phyloP scores from a whole-genome alignment of 2,888 invertebrate species.

The Drosophila aldrichi region DNA sequence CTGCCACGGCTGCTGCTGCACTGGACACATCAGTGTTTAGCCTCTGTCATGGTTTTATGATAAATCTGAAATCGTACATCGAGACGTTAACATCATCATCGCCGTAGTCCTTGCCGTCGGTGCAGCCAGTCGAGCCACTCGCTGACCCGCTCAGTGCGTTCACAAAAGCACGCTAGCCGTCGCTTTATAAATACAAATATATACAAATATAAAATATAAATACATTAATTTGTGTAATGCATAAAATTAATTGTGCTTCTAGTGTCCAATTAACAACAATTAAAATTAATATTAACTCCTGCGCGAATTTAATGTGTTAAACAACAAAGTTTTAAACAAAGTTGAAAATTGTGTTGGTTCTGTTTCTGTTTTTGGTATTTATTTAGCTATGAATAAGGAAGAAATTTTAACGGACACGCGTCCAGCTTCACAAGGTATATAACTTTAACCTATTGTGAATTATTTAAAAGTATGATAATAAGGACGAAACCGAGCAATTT shows the following conservation, averaged over 20 bases:
- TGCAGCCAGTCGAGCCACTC: slow-evolving; percentile 17
- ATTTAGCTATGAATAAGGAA: slow-evolving; percentile 75
- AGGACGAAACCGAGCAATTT: too few species aligned
- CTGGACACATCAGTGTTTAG: slow-evolving; percentile 79
- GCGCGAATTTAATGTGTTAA: slow-evolving; percentile 14
- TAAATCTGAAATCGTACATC: slow-evolving; percentile 84
- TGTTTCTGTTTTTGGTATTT: background rate
- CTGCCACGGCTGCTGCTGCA: slow-evolving; percentile 41
- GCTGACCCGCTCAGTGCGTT: slow-evolving; percentile 36
- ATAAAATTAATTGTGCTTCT: slow-evolving; percentile 19
- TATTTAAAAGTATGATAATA: background rate
- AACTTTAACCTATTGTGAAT: background rate
- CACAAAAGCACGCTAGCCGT: slow-evolving; percentile 42
- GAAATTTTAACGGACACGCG: slow-evolving; percentile 67
- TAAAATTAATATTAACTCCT: slow-evolving; percentile 1
- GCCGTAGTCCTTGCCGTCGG: slow-evolving; percentile 55
- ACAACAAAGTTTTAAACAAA: background rate
- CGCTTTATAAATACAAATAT: slow-evolving; percentile 21
- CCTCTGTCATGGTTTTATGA: slow-evolving; percentile 83
- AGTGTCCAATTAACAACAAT: slow-evolving; percentile 8
- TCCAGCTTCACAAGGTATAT: slow-evolving; percentile 75
- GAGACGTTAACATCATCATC: slow-evolving; percentile 83
- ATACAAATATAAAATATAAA: background rate
- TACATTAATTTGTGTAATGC: slow-evolving; percentile 12
- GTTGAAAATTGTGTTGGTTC: slow-evolving; percentile 20